Evolutionary conservation across 2,888 invertebrate genomes (phyloP), one percentile per base, ranked within the genome.

Genomic region (Protonemura montana): DNA sequence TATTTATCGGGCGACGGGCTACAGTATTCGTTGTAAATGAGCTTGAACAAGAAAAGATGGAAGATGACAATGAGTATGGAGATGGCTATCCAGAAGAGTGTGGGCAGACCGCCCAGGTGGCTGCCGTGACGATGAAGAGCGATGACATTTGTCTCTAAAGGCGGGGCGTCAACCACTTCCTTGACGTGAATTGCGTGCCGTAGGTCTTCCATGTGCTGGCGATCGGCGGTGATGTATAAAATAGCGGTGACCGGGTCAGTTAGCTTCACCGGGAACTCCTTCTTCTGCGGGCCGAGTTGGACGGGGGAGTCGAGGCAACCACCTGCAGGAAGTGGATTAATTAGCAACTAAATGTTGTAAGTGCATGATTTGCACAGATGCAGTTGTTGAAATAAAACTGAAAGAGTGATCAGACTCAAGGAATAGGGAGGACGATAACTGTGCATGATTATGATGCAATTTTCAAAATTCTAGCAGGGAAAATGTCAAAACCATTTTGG

Each of bases 71-170:
- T 97, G 88, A 98, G 93, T 90, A 96, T 94, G 90, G 96, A 95
- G 88, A 98, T 95, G 87, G 97, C 95, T 82, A 97, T 95, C 98
- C 98, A 98, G 91, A 98, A 98, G 82, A 98, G 92, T 0, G 97
- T 96, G 80, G 98, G 98, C 87, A 98, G 92, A 0, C 98, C 98
- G 59, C 98, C 98, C 89, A 97, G 93, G 89, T 96, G 95, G 91
- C 97, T 96, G 0, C 98, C 98, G 90, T 98, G 98, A 90, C 95
- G 96, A 91, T 98, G 98, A 89, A 98, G 92, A 0, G 97, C 97
- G 90, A 98, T 96, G 16, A 98, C 94, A 91, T 97, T 96, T 90
- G 97, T 95, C 90, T 98, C 97, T 90, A 98, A 98, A 0, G 98
- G 95, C 0, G 98, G 98, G 16, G 98, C 98, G 28, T 84, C 84